Evolutionary conservation across 2,888 invertebrate genomes (phyloP).

Genomic region (Lingula anatina): DNA sequence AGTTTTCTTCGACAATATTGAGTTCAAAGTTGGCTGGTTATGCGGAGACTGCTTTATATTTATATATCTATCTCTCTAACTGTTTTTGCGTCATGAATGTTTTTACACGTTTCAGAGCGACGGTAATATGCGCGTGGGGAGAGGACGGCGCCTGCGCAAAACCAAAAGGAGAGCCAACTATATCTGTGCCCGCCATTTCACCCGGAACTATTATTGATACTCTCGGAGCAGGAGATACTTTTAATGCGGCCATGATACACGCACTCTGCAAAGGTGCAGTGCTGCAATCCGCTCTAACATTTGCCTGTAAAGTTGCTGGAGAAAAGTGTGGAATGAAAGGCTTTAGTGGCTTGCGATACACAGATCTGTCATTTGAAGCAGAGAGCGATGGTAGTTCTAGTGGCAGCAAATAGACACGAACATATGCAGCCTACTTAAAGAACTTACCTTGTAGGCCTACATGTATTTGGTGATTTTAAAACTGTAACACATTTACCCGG

Average conservation of each 20-base stretch:
- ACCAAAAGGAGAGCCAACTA: slow-evolving; percentile 28
- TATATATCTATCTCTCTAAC: too few relatives aligned
- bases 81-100: too few relatives aligned
- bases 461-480: too few relatives aligned
- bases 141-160: slow-evolving; percentile 55
- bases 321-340: slow-evolving; percentile 51
- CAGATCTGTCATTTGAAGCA: too few relatives aligned
- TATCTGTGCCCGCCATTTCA: slow-evolving; percentile 54
- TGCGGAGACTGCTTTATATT: too few relatives aligned
- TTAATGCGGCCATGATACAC: slow-evolving; percentile 60
- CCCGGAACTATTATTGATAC: slow-evolving; percentile 58
- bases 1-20: too few relatives aligned
- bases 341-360: slow-evolving; percentile 5
- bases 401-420: too few relatives aligned
- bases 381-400: too few relatives aligned
- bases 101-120: slow-evolving; percentile 25
- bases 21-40: too few relatives aligned
- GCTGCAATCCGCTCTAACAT: slow-evolving; percentile 55
- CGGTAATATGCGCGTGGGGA: slow-evolving; percentile 59
- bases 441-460: too few relatives aligned
- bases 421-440: too few relatives aligned
- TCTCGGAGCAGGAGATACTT: slow-evolving; percentile 65
- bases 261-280: slow-evolving; percentile 51
- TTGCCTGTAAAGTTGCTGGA: slow-evolving; percentile 61
- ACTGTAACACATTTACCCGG: too few relatives aligned